Percentiles rank a stretch among this genome's conserved stretches.
Conservation (phyloP, 2,888 invertebrate genomes). For the Tupiocoris notatus region DNA sequence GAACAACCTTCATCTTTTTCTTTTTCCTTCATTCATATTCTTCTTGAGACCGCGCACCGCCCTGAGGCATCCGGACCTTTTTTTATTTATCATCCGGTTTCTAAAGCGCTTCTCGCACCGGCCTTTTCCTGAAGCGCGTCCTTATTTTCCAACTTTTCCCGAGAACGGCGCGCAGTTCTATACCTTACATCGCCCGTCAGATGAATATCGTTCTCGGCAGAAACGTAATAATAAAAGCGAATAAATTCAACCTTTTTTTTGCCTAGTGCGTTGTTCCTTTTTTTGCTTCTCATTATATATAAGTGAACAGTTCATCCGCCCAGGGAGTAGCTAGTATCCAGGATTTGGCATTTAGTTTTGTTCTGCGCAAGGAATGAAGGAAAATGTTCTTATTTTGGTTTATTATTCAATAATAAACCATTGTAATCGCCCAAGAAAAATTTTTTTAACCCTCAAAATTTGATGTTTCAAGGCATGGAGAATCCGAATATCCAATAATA, state of each 20-base stretch:
- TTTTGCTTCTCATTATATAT: too few species aligned
- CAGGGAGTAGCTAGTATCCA: too few species aligned
- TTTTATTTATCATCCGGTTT: not conserved
- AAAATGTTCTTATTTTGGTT: too few species aligned
- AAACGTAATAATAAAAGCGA: not conserved
- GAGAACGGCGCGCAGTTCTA: not conserved
- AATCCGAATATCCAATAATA: too few species aligned
- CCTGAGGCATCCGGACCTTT: not conserved
- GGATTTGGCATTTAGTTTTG: too few species aligned
- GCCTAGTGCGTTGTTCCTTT: too few species aligned
- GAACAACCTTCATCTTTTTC: not conserved
- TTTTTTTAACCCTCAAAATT: too few species aligned
- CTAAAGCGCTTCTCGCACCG: not conserved
- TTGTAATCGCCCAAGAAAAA: too few species aligned
- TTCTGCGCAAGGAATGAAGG: too few species aligned
- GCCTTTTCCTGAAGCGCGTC: not conserved
- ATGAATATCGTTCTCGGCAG: not conserved
- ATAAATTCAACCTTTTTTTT: not conserved
- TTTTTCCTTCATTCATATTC: not conserved
- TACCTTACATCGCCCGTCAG: not conserved
- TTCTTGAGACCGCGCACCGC: not conserved
- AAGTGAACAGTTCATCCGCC: too few species aligned
- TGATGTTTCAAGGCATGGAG: too few species aligned
- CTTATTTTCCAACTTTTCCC: not conserved
- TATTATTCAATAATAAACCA: too few species aligned